These are phyloP conservation scores for Elaeidobius kamerunicus DNA, from an alignment of 2,888 invertebrate genomes.

Conservation along the genomic window DNA sequence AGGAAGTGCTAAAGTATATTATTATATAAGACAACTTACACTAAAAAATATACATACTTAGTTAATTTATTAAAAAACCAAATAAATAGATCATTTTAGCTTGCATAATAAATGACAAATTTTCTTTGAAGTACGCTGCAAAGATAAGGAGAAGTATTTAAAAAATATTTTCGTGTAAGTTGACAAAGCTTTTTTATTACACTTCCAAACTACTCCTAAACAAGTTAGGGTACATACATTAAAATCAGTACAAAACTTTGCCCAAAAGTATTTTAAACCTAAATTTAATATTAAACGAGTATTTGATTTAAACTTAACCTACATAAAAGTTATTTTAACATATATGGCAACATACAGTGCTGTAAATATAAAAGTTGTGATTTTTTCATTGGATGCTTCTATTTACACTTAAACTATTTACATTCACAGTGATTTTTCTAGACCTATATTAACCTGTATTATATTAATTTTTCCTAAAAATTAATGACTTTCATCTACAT, in stretches of 20 bases:
- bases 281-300: constrained; percentile 20
- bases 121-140: no score
- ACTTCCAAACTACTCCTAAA: constrained; percentile 5
- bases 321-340: constrained; percentile 34
- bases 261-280: constrained; percentile 17
- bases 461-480: constrained; percentile 48
- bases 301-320: constrained; percentile 19
- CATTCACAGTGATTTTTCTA: constrained; percentile 38
- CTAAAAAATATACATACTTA: no score
- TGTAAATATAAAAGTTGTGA: constrained; percentile 41
- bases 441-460: constrained; percentile 40
- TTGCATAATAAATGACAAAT: no score
- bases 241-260: constrained; percentile 21
- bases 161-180: no score
- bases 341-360: constrained; percentile 41
- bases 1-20: constrained; percentile 11
- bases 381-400: constrained; percentile 35
- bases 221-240: not conserved
- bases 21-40: no score
- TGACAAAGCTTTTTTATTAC: no score
- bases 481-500: constrained; percentile 46
- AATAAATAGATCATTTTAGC: no score
- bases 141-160: no score
- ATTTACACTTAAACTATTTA: constrained; percentile 19
- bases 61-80: no score